Base-by-base conservation (phyloP, 2,113 vertebrate genomes). In the Fregetta grallaria region DNA sequence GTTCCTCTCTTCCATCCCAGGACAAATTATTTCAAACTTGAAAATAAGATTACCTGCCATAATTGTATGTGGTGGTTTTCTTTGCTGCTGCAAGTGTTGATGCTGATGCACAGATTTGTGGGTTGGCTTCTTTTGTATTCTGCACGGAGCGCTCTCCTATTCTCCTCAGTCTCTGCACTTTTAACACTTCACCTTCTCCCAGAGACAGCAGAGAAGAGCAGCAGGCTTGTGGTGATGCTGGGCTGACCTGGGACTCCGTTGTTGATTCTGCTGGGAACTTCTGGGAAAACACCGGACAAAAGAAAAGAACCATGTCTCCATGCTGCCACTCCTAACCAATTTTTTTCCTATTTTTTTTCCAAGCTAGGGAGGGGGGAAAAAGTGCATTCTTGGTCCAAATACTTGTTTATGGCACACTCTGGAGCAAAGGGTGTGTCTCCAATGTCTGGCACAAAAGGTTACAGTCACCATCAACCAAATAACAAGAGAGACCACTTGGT, bases 21-120 rank as follows among this genome's bases (percentile, higher is more conserved):
- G 40, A 84, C 91, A 92, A 95, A 91, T 97, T 79, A 86, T 73
- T 90, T 90, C 59, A 52, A 70, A 55, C 42, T 77, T 30, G 77
- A 30, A 90, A 91, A 92, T 91, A 25, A 53, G 74, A 91, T 92
- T 94, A 89, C 29, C 86, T 90, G 53, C 83, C 70, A 18, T 82
- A 94, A 86, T 94, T 65, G 70, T n/a, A 8, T 8, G 17, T 67
- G 45, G 53, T 84, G 45, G 38, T 78, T 95, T 94, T 68, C 67
- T 53, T 63, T 2, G 23, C 47, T 65, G 86, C 72, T 88, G 59
- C 56, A 79, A 86, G 78, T 4, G 53, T 53, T 74, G 87, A 45
- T 70, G 73, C 26, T 32, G 58, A n/a, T 55, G 67, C n/a, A 67
- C 3, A 7, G 29, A 17, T 71, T 23, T 87, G 66, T 62, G 81